Conservation (phyloP, 2,888 invertebrate genomes). For the Drosophila tanythrix region DNA sequence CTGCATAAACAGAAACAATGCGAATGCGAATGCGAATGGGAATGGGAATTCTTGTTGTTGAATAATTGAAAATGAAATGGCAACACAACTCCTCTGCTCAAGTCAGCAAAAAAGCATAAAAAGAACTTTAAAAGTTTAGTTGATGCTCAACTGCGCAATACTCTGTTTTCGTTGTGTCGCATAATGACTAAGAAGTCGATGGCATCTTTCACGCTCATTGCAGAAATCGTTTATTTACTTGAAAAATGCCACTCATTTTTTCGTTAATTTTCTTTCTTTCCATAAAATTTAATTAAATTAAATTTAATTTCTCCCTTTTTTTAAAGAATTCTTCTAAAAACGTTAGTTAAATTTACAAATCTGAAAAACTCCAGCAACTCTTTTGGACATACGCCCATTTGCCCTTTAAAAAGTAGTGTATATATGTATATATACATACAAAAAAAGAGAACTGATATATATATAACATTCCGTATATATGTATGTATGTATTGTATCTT, state of each 20-base stretch:
- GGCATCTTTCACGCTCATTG: neutral
- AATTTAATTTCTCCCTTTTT: neutral
- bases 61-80: slow-evolving; percentile 43
- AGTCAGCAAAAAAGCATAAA: slow-evolving; percentile 36
- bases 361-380: neutral
- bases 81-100: slow-evolving; percentile 20
- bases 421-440: neutral
- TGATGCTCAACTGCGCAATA: neutral
- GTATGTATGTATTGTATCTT: neutral
- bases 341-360: neutral
- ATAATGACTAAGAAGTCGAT: neutral
- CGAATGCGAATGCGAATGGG: slow-evolving; percentile 1
- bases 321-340: neutral
- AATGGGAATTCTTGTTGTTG: slow-evolving; percentile 31
- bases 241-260: no score
- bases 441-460: neutral
- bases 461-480: neutral
- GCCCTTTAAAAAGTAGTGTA: neutral
- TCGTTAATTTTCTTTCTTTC: no score
- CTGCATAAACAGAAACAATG: slow-evolving; percentile 52
- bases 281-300: no score
- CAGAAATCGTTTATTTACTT: neutral
- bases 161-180: neutral
- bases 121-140: neutral
- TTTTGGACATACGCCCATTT: neutral